These are phyloP conservation scores for Catalaphyllia jardinei DNA, from an alignment of 64 coral and sea anemone species.

Conservation along the genomic window DNA sequence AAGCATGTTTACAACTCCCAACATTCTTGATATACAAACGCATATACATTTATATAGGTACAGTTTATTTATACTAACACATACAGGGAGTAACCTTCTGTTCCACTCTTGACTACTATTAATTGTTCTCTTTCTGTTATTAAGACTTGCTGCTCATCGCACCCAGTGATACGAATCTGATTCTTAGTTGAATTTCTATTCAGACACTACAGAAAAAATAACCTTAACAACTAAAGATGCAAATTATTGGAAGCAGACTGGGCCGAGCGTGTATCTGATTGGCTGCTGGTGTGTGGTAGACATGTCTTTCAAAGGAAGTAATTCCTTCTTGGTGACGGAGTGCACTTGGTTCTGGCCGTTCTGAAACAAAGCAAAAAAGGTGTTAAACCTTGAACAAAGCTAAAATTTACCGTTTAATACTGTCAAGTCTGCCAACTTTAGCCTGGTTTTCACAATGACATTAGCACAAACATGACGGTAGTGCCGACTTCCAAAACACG, in stretches of 20 bases:
- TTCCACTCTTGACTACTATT: neutral
- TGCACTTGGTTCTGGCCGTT: conserved; percentile 52
- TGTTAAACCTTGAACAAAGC: neutral
- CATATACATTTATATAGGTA: conserved; percentile 8
- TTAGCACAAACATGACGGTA: too few species aligned
- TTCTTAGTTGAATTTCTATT: neutral
- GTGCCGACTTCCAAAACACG: too few species aligned
- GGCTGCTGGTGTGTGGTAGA: conserved; percentile 27
- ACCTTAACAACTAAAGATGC: neutral
- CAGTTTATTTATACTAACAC: conserved; percentile 30
- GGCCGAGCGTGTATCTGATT: conserved; percentile 57
- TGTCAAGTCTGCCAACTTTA: too few species aligned
- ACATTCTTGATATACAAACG: neutral
- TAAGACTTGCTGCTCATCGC: neutral
- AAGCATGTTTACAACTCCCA: conserved; percentile 44
- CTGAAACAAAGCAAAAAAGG: conserved; percentile 1
- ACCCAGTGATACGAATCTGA: neutral
- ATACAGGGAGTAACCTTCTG: neutral
- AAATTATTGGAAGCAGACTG: conserved; percentile 62
- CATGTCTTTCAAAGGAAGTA: conserved; percentile 63
- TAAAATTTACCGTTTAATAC: too few species aligned
- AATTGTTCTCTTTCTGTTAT: neutral
- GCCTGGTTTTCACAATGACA: too few species aligned
- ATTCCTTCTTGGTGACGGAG: conserved; percentile 28
- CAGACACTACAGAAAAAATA: neutral